Evolutionary conservation across 2,113 vertebrate genomes (phyloP).

Genomic region (Tamias sibiricus): DNA sequence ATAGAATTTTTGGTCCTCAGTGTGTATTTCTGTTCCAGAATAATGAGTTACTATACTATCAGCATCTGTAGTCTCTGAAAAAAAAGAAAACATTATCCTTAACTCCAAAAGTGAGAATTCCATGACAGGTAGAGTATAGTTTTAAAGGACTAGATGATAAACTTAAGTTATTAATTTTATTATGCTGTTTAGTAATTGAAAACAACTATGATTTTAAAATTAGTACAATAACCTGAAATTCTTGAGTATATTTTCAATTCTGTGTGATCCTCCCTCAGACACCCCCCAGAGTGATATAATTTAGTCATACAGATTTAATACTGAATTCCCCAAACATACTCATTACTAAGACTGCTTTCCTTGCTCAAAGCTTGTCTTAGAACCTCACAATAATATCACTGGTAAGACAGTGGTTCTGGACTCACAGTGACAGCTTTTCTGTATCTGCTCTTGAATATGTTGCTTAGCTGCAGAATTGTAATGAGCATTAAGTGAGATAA

Average conservation of each 20-base stretch:
- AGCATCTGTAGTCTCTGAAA: no score
- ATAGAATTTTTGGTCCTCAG: no score
- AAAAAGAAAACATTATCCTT: no score
- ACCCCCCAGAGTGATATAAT: neutral
- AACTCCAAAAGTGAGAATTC: no score
- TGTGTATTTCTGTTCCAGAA: no score
- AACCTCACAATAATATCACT: neutral
- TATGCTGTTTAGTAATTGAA: neutral
- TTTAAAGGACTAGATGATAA: neutral
- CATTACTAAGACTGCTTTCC: neutral
- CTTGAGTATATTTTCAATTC: neutral
- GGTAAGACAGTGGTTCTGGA: neutral
- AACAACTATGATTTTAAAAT: neutral
- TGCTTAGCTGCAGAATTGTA: neutral
- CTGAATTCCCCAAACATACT: neutral
- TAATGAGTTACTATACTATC: no score
- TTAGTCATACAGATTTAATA: neutral
- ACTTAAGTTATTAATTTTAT: neutral
- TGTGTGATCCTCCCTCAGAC: neutral
- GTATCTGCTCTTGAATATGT: neutral
- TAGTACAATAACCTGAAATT: neutral
- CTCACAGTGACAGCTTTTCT: neutral
- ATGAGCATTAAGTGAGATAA: neutral
- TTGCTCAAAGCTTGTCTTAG: neutral
- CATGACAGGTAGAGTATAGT: no score